A percentile compares a stretch with the other conserved stretches of the same genome.
Conservation (phyloP, 2,888 invertebrate species). For the Noctuana brunneofusca region DNA sequence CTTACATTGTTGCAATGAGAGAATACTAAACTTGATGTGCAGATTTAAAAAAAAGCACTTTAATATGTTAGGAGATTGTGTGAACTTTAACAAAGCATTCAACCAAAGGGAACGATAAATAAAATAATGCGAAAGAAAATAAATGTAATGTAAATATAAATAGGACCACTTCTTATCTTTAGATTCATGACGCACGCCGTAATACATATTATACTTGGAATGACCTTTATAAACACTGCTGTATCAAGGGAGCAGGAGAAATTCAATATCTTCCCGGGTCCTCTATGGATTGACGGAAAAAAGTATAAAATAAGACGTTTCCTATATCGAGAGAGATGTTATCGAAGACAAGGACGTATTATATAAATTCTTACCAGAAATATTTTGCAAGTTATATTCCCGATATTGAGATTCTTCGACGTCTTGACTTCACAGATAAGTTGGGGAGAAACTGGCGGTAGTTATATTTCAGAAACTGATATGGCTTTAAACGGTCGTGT, state of each 20-base stretch:
- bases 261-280: conserved; percentile 47
- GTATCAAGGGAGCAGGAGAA: conserved; percentile 36
- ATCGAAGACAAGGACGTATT: conserved; percentile 41
- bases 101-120: not conserved
- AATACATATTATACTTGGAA: conserved; percentile 1
- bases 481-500: no score
- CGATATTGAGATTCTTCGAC: conserved; percentile 1
- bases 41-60: not conserved
- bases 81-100: no score
- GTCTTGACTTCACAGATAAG: not conserved
- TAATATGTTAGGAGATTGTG: not conserved
- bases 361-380: conserved; percentile 1
- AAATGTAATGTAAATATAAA: not conserved
- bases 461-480: no score
- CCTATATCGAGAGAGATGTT: conserved; percentile 45
- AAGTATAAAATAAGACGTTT: conserved; percentile 57
- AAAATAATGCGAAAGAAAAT: not conserved
- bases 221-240: conserved; percentile 25
- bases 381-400: not conserved
- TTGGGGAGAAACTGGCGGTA: no score
- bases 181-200: not conserved
- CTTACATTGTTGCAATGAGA: conserved; percentile 16
- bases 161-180: conserved; percentile 1
- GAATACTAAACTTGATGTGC: not conserved
- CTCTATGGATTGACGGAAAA: conserved; percentile 48